Conservation (phyloP, 2,797 vertebrate species). For the Remorina albescens region DNA sequence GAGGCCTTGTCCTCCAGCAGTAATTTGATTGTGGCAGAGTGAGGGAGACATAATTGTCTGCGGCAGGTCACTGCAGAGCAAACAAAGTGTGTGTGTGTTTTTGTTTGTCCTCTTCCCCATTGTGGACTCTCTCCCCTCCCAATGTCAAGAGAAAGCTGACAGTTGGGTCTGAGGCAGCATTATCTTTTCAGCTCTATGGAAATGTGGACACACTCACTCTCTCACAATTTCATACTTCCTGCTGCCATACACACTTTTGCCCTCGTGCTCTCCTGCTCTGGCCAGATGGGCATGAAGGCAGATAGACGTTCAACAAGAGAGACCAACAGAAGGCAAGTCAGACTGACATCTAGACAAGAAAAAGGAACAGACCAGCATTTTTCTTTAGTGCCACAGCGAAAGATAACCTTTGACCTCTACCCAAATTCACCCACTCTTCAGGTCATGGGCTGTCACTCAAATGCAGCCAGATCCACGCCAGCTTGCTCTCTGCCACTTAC, state of each 20-base stretch:
- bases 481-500: constrained; percentile 2
- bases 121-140: constrained; percentile 46
- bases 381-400: constrained; percentile 22
- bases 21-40: constrained; percentile 73
- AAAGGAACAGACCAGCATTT: constrained; percentile 46
- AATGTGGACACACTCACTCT: constrained; percentile 53
- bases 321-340: constrained; percentile 26
- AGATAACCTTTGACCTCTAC: constrained; percentile 57
- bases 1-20: constrained; percentile 68
- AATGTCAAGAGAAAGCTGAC: constrained; percentile 81
- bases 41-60: constrained; percentile 67
- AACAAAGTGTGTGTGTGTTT: constrained; percentile 34
- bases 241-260: constrained; percentile 51
- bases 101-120: constrained; percentile 12
- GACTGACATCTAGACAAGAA: constrained; percentile 49
- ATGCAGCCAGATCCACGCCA: background rate
- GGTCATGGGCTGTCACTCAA: constrained; percentile 35
- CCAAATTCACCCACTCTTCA: constrained; percentile 17
- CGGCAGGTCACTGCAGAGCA: constrained; percentile 67
- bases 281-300: constrained; percentile 67
- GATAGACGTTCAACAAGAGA: constrained; percentile 29
- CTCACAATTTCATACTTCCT: constrained; percentile 14
- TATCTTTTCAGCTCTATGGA: constrained; percentile 73
- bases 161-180: constrained; percentile 73
- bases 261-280: constrained; percentile 39